A percentile compares a stretch with the other conserved stretches of the same genome.
Conservation (phyloP, 1,140 invertebrate genomes). For the Drosophila sturtevanti region DNA sequence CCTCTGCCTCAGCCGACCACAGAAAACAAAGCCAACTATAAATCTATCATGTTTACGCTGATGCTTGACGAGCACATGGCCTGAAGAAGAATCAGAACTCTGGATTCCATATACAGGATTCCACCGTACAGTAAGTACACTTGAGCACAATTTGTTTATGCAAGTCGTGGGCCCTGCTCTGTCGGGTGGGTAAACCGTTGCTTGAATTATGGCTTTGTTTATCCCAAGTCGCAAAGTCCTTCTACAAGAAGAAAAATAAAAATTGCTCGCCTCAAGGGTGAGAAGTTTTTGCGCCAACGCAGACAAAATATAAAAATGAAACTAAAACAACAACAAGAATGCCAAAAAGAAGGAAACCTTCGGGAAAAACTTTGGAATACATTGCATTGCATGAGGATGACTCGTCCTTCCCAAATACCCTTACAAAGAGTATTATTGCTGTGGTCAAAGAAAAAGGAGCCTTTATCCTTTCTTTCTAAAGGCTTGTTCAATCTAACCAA, state of each 20-base stretch:
- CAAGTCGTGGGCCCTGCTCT: conserved; percentile 57
- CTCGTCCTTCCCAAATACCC: conserved; percentile 1
- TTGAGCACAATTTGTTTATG: conserved; percentile 76
- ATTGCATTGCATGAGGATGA: conserved; percentile 46
- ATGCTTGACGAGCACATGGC: conserved; percentile 64
- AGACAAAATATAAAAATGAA: conserved; percentile 35
- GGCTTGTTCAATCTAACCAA: too few relatives aligned
- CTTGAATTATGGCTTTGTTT: conserved; percentile 80
- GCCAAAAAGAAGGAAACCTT: conserved; percentile 8
- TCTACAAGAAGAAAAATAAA: conserved; percentile 48
- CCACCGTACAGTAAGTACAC: conserved; percentile 25
- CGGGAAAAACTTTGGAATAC: conserved; percentile 43
- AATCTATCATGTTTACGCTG: conserved; percentile 77
- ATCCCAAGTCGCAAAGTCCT: conserved; percentile 59
- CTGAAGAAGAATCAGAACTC: conserved; percentile 19
- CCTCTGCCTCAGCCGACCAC: conserved; percentile 17
- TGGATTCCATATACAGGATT: neutral
- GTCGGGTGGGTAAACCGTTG: conserved; percentile 62
- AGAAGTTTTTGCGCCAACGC: conserved; percentile 57
- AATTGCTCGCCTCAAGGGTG: conserved; percentile 28
- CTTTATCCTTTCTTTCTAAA: too few relatives aligned
- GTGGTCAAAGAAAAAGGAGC: too few relatives aligned
- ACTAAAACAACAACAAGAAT: neutral
- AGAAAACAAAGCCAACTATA: conserved; percentile 67
- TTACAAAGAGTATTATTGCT: neutral